Evolutionary conservation across 2,113 vertebrate species (phyloP).

Genomic region (Ahaetulla prasina): DNA sequence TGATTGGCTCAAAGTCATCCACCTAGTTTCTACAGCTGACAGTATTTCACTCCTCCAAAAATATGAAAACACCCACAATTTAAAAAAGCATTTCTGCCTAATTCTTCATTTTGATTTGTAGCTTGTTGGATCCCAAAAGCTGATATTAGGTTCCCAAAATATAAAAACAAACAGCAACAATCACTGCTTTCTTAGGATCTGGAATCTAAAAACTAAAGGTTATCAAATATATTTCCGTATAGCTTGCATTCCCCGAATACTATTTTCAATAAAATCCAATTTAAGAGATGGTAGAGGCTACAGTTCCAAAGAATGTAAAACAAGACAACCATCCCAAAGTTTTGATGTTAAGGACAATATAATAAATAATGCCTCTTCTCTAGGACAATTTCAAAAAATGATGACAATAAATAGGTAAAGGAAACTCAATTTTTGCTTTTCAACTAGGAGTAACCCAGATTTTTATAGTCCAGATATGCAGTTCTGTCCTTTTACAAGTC

Average conservation of each 20-base stretch:
- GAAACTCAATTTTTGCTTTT: neutral
- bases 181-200: neutral
- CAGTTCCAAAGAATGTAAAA: neutral
- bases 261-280: neutral
- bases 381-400: neutral
- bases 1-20: neutral
- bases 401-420: neutral
- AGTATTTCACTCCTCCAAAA: neutral
- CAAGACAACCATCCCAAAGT: neutral
- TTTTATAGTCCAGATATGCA: neutral
- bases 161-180: neutral
- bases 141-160: neutral
- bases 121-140: neutral
- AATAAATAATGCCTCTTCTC: neutral
- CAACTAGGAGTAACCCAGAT: neutral
- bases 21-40: neutral
- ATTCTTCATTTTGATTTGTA: neutral
- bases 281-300: too few relatives aligned
- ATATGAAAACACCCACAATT: neutral
- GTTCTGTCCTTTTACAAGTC: neutral
- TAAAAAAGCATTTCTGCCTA: neutral
- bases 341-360: neutral
- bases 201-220: neutral
- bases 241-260: neutral
- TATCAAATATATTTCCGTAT: neutral